These are phyloP conservation scores for Cancer borealis DNA, from an alignment of 2,888 invertebrate genomes.

Conservation along the genomic window DNA sequence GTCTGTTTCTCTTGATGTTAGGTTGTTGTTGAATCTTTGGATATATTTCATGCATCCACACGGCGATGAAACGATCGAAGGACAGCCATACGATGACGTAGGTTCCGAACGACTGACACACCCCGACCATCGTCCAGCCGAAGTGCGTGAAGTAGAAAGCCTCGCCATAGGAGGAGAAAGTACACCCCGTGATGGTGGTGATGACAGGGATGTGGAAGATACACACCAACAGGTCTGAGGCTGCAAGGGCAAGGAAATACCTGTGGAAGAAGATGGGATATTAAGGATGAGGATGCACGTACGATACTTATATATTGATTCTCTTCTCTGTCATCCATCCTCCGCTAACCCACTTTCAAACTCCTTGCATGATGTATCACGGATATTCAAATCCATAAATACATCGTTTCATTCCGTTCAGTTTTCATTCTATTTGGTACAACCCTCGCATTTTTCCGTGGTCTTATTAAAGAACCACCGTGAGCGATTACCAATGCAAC, in stretches of 20 bases:
- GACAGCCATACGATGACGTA: constrained; percentile 61
- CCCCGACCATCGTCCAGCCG: constrained; percentile 57
- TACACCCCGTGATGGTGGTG: constrained; percentile 62
- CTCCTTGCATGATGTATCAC: too few relatives aligned
- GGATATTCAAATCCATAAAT: background rate
- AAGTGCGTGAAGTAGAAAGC: constrained; percentile 61
- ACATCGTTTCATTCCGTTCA: too few relatives aligned
- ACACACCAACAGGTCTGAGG: constrained; percentile 61
- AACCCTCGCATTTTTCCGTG: too few relatives aligned
- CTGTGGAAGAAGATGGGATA: constrained; percentile 46
- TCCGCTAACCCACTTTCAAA: background rate
- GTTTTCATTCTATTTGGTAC: too few relatives aligned
- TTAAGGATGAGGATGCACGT: background rate
- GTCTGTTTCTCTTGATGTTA: constrained; percentile 48
- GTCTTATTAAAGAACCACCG: background rate
- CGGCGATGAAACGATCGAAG: constrained; percentile 60
- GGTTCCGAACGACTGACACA: constrained; percentile 41
- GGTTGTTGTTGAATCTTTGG: constrained; percentile 56
- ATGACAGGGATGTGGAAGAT: constrained; percentile 64
- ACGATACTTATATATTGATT: background rate
- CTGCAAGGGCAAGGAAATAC: constrained; percentile 57
- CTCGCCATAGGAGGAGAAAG: constrained; percentile 53
- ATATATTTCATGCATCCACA: constrained; percentile 52
- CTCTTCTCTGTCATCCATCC: background rate
- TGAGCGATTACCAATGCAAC: background rate